Evolutionary conservation across 2,888 invertebrate species (phyloP), one percentile per base, ranked within the genome.

Genomic region (Germaria angustata): DNA sequence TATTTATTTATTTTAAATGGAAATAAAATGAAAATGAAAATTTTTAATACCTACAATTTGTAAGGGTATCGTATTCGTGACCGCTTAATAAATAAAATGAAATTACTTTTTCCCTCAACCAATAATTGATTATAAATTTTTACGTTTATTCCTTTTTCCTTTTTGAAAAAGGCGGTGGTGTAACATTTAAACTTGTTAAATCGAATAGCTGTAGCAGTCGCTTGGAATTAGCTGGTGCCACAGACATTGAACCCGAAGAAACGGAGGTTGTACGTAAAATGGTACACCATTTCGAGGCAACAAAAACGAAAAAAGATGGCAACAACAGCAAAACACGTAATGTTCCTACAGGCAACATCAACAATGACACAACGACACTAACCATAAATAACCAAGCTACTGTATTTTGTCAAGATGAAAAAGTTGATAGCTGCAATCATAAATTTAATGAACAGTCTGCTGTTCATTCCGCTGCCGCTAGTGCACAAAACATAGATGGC

Each of bases 131-230:
- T 41, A n/a, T n/a, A n/a, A n/a, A n/a, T n/a, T n/a, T n/a, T n/a
- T n/a, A n/a, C 6, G 28, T 28, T 28, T 28, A 28, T 28, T 28
- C 28, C 28, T 28, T 28, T 28, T 28, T 6, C 71, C 49, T 9
- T 55, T 73, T 34, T 39, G 5, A 22, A 36, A 3, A 69, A 88
- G 95, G 95, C 13, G 78, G 59, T 22, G 82, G 81, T 68, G 93
- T 96, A 69, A 96, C 96, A 90, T 96, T 96, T 89, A 94, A 95
- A 88, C 91, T 96, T 84, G 94, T 96, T 1, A 96, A 96, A 91
- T 96, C 96, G 34, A 96, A 96, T 88, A 96, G 96, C 85, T 96
- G 96, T 89, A 96, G 95, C 88, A 96, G 96, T 88, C 93, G 96
- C 34, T 91, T 96, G 65, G 96, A 96, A 88, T 90, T 96, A 69